Evolutionary conservation across 2,888 invertebrate genomes (phyloP).

Genomic region (Unio pictorum): DNA sequence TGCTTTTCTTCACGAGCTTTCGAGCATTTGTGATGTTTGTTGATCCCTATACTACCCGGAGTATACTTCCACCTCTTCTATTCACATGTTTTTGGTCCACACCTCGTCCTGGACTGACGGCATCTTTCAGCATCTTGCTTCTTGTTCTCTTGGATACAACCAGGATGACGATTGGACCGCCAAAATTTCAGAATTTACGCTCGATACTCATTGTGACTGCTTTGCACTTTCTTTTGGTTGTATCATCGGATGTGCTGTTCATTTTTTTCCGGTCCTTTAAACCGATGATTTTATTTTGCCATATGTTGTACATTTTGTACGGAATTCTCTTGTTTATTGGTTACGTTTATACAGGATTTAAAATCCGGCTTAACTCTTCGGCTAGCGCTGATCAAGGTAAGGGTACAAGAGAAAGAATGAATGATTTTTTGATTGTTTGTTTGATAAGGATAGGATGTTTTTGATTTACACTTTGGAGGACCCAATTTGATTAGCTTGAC

Average conservation of each 20-base stretch:
- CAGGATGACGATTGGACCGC: constrained; percentile 53
- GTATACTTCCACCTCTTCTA: constrained; percentile 14
- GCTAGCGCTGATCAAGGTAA: constrained; percentile 25
- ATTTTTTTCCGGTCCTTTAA: constrained; percentile 24
- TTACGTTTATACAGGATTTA: constrained; percentile 44
- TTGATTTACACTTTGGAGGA: no score
- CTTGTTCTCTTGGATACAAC: constrained; percentile 58
- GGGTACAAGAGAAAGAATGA: neutral
- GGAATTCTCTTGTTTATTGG: constrained; percentile 44
- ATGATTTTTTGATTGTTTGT: no score
- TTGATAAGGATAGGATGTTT: no score
- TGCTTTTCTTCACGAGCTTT: constrained; percentile 36
- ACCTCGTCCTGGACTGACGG: constrained; percentile 50
- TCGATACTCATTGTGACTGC: constrained; percentile 40
- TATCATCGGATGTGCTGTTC: constrained; percentile 36
- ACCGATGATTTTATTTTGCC: constrained; percentile 48
- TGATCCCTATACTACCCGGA: constrained; percentile 45
- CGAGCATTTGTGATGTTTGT: constrained; percentile 38
- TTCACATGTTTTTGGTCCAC: constrained; percentile 47
- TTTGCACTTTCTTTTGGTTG: constrained; percentile 43
- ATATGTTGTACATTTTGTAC: constrained; percentile 47
- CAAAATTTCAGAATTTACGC: constrained; percentile 46
- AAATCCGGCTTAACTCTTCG: constrained; percentile 39
- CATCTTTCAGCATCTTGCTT: constrained; percentile 50
- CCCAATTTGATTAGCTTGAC: no score